These are phyloP conservation scores for Drosophila neutralis DNA, from an alignment of 2,888 invertebrate genomes.

Conservation along the genomic window DNA sequence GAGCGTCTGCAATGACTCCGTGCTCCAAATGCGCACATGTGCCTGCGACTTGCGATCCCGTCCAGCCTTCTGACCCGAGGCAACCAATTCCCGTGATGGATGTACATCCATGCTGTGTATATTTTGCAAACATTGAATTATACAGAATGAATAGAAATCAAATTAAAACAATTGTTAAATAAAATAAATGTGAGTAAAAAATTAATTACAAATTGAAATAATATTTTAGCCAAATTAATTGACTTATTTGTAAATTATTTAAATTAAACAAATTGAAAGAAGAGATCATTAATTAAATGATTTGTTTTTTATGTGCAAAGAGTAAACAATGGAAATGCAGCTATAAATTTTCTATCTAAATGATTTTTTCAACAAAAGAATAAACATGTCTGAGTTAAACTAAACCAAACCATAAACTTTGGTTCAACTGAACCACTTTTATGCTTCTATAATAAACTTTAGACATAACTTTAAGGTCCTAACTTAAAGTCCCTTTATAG, in stretches of 20 bases:
- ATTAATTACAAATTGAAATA: not conserved
- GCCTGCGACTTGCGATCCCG: slow-evolving; percentile 93
- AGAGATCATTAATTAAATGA: not conserved
- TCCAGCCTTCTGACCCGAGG: slow-evolving; percentile 94
- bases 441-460: not conserved
- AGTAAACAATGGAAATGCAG: not conserved
- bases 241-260: not conserved
- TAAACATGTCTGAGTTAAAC: not conserved
- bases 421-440: not conserved
- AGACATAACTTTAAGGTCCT: not conserved
- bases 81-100: slow-evolving; percentile 94
- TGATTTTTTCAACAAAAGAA: not conserved
- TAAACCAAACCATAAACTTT: not conserved
- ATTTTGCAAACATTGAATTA: not conserved
- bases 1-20: slow-evolving; percentile 93
- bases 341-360: not conserved
- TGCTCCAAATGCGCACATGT: slow-evolving; percentile 96
- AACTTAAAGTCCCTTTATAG: not conserved
- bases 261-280: not conserved
- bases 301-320: not conserved
- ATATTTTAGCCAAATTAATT: not conserved
- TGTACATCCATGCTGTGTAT: slow-evolving; percentile 92
- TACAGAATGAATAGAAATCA: not conserved
- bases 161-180: not conserved
- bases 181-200: not conserved